Conservation (phyloP, 2,797 vertebrate species). For the Pipistrellus pipistrellus region DNA sequence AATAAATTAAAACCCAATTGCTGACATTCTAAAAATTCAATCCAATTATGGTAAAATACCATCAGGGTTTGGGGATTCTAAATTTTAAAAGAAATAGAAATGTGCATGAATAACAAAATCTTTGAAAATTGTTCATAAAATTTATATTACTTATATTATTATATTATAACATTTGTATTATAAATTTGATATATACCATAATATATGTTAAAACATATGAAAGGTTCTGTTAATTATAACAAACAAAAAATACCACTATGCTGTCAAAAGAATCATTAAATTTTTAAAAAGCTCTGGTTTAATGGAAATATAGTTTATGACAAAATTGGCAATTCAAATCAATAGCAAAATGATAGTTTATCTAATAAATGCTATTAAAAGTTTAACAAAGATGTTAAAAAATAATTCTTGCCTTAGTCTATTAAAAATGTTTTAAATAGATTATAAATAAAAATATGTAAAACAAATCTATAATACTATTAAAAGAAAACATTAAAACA, state of each 20-base stretch:
- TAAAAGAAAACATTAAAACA: neutral
- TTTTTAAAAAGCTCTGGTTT: neutral
- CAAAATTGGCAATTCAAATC: neutral
- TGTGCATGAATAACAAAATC: neutral
- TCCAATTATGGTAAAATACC: neutral
- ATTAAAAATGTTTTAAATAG: neutral
- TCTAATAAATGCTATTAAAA: neutral
- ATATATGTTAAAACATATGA: neutral
- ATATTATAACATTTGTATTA: neutral
- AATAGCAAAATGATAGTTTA: neutral
- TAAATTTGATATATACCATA: neutral
- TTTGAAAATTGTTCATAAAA: neutral
- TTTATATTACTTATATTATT: neutral
- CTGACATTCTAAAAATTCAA: neutral
- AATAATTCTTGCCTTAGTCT: neutral
- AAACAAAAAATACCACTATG: neutral
- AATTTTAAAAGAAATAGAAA: conserved; percentile 23
- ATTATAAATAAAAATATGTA: neutral
- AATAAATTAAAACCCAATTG: neutral
- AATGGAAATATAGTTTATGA: neutral
- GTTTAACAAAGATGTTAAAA: conserved; percentile 11
- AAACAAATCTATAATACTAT: neutral
- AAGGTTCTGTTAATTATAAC: neutral
- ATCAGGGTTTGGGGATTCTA: neutral
- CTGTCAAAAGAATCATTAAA: neutral